Percentiles rank a stretch among this genome's conserved stretches.
Conservation (phyloP, 2,888 invertebrate genomes). For the Clusia tigrina region DNA sequence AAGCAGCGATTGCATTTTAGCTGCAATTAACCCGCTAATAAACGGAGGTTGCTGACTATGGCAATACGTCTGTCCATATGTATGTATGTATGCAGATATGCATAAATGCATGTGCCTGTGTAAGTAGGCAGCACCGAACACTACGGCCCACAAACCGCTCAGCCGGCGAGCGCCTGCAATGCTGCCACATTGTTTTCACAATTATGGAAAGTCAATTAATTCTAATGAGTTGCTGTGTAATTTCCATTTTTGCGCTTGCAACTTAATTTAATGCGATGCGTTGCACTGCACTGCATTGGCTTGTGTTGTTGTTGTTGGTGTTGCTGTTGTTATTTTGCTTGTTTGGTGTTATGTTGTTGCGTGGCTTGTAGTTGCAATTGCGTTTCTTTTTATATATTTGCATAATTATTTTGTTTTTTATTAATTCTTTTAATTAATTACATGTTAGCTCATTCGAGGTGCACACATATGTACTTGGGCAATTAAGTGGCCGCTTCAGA, state of each 20-base stretch:
- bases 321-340: conserved; percentile 25
- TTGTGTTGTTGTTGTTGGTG: conserved; percentile 15
- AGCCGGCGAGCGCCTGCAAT: conserved; percentile 36
- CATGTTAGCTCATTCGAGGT: neutral
- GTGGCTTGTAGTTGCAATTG: neutral
- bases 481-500: neutral
- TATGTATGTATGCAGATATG: conserved; percentile 8
- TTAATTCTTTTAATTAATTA: conserved; percentile 22
- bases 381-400: conserved; percentile 8
- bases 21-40: conserved; percentile 44
- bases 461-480: neutral
- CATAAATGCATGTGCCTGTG: neutral
- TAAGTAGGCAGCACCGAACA: neutral
- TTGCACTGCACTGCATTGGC: conserved; percentile 11
- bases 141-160: neutral
- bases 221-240: conserved; percentile 50
- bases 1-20: conserved; percentile 32
- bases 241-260: conserved; percentile 57
- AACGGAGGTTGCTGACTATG: no score
- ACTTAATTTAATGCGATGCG: conserved; percentile 55
- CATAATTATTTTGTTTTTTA: conserved; percentile 26
- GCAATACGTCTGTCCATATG: no score
- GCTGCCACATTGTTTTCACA: conserved; percentile 55
- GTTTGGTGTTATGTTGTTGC: conserved; percentile 6
- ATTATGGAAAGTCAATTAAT: conserved; percentile 60